A percentile compares a stretch with the other conserved stretches of the same genome.
Conservation (phyloP, 2,888 invertebrate genomes). For the Rosalia funebris region DNA sequence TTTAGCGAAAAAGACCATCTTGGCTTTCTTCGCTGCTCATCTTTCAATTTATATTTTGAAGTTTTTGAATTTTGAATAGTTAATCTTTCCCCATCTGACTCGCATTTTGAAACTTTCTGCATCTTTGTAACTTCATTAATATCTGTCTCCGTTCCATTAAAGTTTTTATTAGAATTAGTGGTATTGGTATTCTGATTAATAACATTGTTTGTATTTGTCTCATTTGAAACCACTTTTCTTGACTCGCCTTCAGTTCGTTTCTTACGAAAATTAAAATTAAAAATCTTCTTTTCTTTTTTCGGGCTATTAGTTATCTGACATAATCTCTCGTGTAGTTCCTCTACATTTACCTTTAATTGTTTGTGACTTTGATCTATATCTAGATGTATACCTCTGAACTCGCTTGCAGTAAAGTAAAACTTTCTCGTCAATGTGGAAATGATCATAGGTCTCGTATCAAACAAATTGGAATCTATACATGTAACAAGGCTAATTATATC, state of each 20-base stretch:
- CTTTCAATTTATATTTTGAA: no score
- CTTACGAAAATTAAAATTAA: not conserved
- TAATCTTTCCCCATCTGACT: no score
- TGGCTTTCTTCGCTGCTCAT: no score
- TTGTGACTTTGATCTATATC: conserved; percentile 35
- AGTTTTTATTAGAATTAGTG: no score
- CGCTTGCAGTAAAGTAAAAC: conserved; percentile 52
- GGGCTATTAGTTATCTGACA: not conserved
- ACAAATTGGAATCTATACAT: conserved; percentile 32
- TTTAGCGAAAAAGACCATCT: no score
- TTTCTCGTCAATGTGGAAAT: conserved; percentile 58
- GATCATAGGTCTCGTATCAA: conserved; percentile 43
- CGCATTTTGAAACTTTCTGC: no score
- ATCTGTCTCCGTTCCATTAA: no score
- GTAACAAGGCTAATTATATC: conserved; percentile 52
- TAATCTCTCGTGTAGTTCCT: conserved; percentile 23
- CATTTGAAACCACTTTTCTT: no score
- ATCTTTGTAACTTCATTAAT: no score
- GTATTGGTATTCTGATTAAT: no score
- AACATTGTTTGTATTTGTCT: no score
- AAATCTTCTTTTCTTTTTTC: not conserved
- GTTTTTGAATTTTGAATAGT: no score
- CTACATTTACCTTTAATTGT: conserved; percentile 20
- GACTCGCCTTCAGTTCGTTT: not conserved
- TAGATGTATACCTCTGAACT: conserved; percentile 48